phyloP scores from a whole-genome alignment of 2,888 invertebrate species.

The Sarcophaga carnaria region DNA sequence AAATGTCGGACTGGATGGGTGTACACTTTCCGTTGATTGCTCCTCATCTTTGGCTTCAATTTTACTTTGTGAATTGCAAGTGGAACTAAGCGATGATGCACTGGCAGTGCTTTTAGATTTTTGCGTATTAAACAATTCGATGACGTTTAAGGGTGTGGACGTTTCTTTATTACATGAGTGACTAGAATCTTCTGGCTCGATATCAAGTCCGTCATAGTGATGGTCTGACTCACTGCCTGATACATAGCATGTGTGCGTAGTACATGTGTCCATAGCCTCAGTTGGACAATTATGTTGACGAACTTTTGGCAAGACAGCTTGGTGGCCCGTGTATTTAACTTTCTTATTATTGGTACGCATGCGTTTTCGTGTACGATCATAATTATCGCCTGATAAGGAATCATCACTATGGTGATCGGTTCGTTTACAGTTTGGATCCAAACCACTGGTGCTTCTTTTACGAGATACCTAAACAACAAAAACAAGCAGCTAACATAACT shows the following conservation, averaged over 20 bases:
- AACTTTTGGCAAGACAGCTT: conserved; percentile 61
- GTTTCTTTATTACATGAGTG: too few relatives aligned
- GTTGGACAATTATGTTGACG: conserved; percentile 46
- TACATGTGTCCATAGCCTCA: background rate
- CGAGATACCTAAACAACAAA: conserved; percentile 55
- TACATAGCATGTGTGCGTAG: background rate
- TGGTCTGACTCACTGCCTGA: background rate
- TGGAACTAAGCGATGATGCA: too few relatives aligned
- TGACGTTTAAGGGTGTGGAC: too few relatives aligned
- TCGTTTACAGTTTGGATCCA: conserved; percentile 69
- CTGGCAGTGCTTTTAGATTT: too few relatives aligned
- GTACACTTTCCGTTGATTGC: too few relatives aligned
- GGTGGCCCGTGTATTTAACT: conserved; percentile 53
- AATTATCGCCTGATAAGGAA: conserved; percentile 70
- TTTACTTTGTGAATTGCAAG: too few relatives aligned
- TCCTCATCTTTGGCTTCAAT: too few relatives aligned
- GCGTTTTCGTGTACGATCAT: conserved; percentile 69
- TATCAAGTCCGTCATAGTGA: background rate
- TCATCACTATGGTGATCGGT: conserved; percentile 49
- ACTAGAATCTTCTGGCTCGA: too few relatives aligned
- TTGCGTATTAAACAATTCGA: too few relatives aligned
- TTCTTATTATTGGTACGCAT: conserved; percentile 69
- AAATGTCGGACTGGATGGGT: too few relatives aligned
- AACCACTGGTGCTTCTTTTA: conserved; percentile 47
- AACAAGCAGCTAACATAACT: background rate